Percentiles rank a stretch among this genome's conserved stretches.
These are phyloP conservation scores for Tragelaphus buxtoni DNA, from an alignment of 2,113 vertebrate species.

Conservation along the genomic window DNA sequence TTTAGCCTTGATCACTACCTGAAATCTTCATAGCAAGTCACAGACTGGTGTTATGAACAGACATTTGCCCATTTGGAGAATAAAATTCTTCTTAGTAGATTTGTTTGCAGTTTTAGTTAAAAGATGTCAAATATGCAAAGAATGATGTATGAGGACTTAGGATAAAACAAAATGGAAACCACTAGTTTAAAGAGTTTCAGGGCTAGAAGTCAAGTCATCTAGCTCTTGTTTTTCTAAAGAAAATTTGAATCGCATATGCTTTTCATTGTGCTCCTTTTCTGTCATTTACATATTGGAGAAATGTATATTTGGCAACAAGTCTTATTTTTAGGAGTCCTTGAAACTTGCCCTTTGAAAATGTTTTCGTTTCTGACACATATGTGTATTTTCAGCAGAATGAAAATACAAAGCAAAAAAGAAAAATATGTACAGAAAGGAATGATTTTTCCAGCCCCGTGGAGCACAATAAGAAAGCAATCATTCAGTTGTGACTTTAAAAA, in stretches of 20 bases:
- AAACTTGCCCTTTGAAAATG: conserved; percentile 71
- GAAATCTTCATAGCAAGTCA: neutral
- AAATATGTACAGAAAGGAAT: conserved; percentile 46
- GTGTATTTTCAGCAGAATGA: conserved; percentile 51
- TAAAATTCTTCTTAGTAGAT: neutral
- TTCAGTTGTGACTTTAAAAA: conserved; percentile 45
- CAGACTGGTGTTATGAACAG: neutral
- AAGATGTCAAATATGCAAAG: neutral
- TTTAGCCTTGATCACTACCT: conserved; percentile 11
- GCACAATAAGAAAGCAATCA: conserved; percentile 66
- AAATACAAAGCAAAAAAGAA: conserved; percentile 60
- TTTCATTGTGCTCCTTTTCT: neutral
- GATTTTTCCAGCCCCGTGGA: conserved; percentile 42
- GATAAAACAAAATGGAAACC: conserved; percentile 7
- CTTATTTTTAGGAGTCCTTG: conserved; percentile 73
- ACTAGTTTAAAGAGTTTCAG: neutral
- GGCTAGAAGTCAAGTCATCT: neutral
- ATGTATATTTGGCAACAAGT: conserved; percentile 38
- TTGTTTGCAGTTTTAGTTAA: neutral
- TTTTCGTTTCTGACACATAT: conserved; percentile 70
- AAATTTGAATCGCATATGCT: conserved; percentile 31
- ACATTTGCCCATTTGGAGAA: neutral
- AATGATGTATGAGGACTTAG: neutral
- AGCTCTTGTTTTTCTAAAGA: conserved; percentile 8
- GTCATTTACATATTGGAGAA: conserved; percentile 30